A percentile compares a stretch with the other conserved stretches of the same genome.
Conservation (phyloP, 2,888 invertebrate genomes). For the Trissoscelio sp. region DNA sequence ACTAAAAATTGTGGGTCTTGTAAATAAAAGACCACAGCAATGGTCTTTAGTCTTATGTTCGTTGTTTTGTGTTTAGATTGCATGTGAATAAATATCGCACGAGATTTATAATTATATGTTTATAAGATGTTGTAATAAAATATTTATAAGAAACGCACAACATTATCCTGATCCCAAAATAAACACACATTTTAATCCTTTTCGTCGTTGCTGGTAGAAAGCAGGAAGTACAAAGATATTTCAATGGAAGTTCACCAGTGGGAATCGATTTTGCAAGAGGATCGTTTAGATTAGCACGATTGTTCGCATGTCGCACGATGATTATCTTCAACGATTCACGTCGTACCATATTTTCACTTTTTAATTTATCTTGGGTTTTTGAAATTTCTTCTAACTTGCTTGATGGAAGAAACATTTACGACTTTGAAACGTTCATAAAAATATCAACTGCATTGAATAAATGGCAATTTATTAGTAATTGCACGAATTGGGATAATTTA, state of each 20-base stretch:
- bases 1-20: conserved; percentile 7
- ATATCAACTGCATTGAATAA: too few relatives aligned
- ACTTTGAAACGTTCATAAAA: too few relatives aligned
- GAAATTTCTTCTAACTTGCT: too few relatives aligned
- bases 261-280: background rate
- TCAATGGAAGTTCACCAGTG: background rate
- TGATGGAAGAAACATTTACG: too few relatives aligned
- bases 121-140: conserved; percentile 53
- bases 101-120: conserved; percentile 47
- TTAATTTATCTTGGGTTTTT: conserved; percentile 47
- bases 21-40: conserved; percentile 22
- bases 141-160: background rate
- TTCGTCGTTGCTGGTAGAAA: background rate
- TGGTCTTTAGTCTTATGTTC: background rate
- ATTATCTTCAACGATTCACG: background rate
- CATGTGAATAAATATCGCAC: conserved; percentile 64
- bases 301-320: conserved; percentile 54
- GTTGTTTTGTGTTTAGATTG: conserved; percentile 22
- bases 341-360: conserved; percentile 30
- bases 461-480: too few relatives aligned
- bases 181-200: conserved; percentile 13
- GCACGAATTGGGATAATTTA: too few relatives aligned
- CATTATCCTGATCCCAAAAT: conserved; percentile 30
- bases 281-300: conserved; percentile 15
- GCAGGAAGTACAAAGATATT: background rate